Conservation (phyloP, 2,888 invertebrate species). For the Drosophila subsilvestris region DNA sequence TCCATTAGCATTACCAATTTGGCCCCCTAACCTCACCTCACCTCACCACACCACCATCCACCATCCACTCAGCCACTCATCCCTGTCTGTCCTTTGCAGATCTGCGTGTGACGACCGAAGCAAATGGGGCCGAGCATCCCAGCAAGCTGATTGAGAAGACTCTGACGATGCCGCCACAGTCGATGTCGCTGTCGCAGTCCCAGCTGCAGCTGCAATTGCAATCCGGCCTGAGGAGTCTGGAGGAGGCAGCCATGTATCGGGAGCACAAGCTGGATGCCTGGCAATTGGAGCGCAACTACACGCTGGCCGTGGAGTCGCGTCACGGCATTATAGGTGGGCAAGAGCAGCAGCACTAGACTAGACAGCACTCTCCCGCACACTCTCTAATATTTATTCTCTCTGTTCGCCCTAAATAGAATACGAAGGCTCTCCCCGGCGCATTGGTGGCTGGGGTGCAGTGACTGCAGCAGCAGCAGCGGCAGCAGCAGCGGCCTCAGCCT, state of each 20-base stretch:
- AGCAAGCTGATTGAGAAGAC: slow-evolving; percentile 20
- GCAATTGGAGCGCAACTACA: slow-evolving; percentile 81
- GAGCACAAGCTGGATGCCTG: slow-evolving; percentile 66
- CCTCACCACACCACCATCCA: too few species aligned
- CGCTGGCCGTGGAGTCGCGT: slow-evolving; percentile 78
- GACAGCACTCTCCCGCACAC: too few species aligned
- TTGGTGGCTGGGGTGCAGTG: slow-evolving; percentile 42
- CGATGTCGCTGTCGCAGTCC: neutral
- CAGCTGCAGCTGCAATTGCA: slow-evolving; percentile 14
- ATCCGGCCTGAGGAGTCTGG: slow-evolving; percentile 17
- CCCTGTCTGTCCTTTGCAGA: slow-evolving; percentile 52
- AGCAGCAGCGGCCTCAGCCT: slow-evolving; percentile 31
- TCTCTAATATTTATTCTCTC: neutral
- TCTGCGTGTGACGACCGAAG: slow-evolving; percentile 81
- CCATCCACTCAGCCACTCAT: neutral
- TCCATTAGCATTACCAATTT: neutral
- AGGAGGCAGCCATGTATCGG: slow-evolving; percentile 47
- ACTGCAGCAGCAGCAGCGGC: slow-evolving; percentile 39
- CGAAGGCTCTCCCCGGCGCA: slow-evolving; percentile 68
- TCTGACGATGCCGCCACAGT: slow-evolving; percentile 23
- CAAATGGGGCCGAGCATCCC: slow-evolving; percentile 40
- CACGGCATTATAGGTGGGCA: slow-evolving; percentile 81
- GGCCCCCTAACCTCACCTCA: too few species aligned
- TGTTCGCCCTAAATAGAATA: slow-evolving; percentile 45
- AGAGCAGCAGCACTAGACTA: neutral